Evolutionary conservation across 2,888 invertebrate species (phyloP), one percentile per base, ranked within the genome.

Genomic region (Pharmacophagus antenor): DNA sequence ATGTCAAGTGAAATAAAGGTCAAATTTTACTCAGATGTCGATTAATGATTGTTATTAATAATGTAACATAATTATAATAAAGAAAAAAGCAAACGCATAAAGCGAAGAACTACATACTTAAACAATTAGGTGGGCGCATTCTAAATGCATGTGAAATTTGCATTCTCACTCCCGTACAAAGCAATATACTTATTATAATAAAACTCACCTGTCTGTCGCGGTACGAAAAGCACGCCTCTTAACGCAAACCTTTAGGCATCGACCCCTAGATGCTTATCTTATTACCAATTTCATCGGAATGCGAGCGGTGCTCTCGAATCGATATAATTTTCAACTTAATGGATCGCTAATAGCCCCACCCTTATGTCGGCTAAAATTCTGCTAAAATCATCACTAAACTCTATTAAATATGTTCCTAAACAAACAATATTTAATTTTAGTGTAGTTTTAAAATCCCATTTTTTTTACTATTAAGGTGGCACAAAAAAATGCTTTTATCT

Each of bases 251-350:
- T 65, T 37, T 60, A 50, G 21, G 51, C 81, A 81, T 81, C 79
- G 77, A 79, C 76, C 74, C 71, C 65, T 63, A 75, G 86, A 88
- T 86, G 74, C 71, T 85, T 84, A 85, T 86, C 86, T 80, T 76
- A 81, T 86, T 79, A 88, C 82, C 83, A 86, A 88, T 88, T 88
- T 87, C 78, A 83, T 84, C 76, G 88, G 88, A 87, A 88, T 86
- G 85, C 76, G 79, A 81, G 76, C 79, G 73, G 51, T 10, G 46
- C 50, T 8, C 72, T 70, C 65, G 71, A 69, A 74, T 78, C 82
- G 77, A 83, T 83, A 79, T 79, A 79, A 79, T 79, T 78, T 78
- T 76, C 70, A 71, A 66, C 74, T 71, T 83, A 85, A 84, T 83
- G 84, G 76, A 76, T 63, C 72, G 73, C 76, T 84, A 84, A 85